These are phyloP conservation scores for Boleophthalmus pectinirostris DNA, from an alignment of 2,113 vertebrate genomes.

Conservation along the genomic window DNA sequence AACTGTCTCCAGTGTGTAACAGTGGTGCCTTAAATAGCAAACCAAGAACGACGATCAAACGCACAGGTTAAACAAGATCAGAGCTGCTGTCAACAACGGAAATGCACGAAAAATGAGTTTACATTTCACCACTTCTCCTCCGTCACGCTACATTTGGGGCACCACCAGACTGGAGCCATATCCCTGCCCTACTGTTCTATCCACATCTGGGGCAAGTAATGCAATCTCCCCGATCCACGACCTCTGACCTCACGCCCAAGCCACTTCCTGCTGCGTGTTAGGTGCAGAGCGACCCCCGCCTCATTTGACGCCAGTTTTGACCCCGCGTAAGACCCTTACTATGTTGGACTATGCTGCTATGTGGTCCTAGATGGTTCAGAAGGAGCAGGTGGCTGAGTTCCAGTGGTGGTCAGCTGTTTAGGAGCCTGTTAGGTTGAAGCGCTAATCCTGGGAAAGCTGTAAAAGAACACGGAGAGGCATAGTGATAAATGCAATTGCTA, in stretches of 20 bases:
- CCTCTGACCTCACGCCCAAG: conserved; percentile 50
- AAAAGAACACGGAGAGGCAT: conserved; percentile 44
- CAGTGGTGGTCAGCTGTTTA: conserved; percentile 61
- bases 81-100: not conserved
- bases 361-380: not conserved
- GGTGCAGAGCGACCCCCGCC: conserved; percentile 37
- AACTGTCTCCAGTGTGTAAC: conserved; percentile 6
- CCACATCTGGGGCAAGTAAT: conserved; percentile 70
- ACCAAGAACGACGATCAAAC: conserved; percentile 23
- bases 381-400: conserved; percentile 69
- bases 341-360: not conserved
- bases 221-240: conserved; percentile 51
- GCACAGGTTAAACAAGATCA: conserved; percentile 26
- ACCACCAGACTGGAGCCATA: conserved; percentile 47
- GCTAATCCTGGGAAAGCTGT: conserved; percentile 58
- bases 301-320: conserved; percentile 52
- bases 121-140: conserved; percentile 18
- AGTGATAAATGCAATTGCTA: conserved; percentile 26
- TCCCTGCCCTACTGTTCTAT: not conserved
- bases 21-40: conserved; percentile 29
- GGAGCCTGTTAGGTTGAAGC: conserved; percentile 52
- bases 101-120: conserved; percentile 51
- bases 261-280: conserved; percentile 62
- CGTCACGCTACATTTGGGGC: conserved; percentile 53
- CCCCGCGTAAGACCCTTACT: conserved; percentile 32